Percentiles rank a stretch among this genome's conserved stretches.
phyloP scores from a whole-genome alignment of 2,888 invertebrate genomes.

The Scaptodrosophila latifasciaeformis region DNA sequence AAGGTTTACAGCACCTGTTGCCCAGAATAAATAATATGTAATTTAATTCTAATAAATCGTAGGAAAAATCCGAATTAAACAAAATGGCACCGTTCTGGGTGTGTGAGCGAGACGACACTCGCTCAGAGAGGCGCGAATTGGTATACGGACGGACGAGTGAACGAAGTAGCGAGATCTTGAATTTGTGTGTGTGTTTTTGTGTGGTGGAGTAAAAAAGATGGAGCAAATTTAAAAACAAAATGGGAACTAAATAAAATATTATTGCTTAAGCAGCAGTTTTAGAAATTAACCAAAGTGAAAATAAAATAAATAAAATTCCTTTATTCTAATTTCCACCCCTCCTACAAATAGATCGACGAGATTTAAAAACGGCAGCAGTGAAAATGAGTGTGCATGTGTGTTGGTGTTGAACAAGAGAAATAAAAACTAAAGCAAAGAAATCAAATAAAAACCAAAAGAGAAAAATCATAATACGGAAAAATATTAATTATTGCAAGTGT shows the following conservation, averaged over 20 bases:
- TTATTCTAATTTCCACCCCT: background rate
- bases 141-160: conserved; percentile 24
- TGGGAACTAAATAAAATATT: conserved; percentile 34
- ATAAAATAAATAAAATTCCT: conserved; percentile 1
- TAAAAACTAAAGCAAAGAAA: conserved; percentile 1
- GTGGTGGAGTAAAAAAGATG: conserved; percentile 50
- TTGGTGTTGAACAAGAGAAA: conserved; percentile 10
- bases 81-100: conserved; percentile 69
- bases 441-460: conserved; percentile 20
- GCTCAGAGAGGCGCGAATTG: conserved; percentile 19
- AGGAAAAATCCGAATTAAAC: conserved; percentile 58
- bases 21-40: conserved; percentile 15
- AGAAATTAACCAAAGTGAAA: conserved; percentile 18
- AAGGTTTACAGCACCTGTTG: too few species aligned
- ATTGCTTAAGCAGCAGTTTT: conserved; percentile 12
- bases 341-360: conserved; percentile 53
- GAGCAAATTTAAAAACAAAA: conserved; percentile 55
- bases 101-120: conserved; percentile 50
- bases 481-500: conserved; percentile 43
- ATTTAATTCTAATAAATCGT: conserved; percentile 44
- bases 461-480: conserved; percentile 12
- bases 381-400: conserved; percentile 14
- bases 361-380: conserved; percentile 42
- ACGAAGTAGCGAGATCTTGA: conserved; percentile 37
- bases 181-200: conserved; percentile 12